Evolutionary conservation across 2,113 vertebrate species (phyloP).

Genomic region (Amblyopsis rosae): DNA sequence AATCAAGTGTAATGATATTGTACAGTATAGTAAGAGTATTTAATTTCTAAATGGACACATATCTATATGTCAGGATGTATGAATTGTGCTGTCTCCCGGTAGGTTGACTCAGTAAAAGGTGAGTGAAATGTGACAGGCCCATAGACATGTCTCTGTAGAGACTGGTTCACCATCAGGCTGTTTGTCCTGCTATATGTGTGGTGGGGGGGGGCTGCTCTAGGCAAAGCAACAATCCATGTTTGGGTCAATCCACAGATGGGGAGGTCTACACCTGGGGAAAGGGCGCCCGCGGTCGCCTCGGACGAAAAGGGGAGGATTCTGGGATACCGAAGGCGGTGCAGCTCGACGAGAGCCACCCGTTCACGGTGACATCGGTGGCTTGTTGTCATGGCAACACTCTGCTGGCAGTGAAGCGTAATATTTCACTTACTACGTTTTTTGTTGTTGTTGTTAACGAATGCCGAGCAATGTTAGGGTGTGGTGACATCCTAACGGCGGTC

Average conservation of each 20-base stretch:
- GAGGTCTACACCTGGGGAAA: conserved; percentile 98
- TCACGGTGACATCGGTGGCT: conserved; percentile 89
- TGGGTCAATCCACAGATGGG: conserved; percentile 74
- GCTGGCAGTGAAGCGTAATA: conserved; percentile 93
- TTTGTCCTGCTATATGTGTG: conserved; percentile 4
- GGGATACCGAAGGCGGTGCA: conserved; percentile 85
- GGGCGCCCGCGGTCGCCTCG: conserved; percentile 92
- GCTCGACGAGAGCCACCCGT: conserved; percentile 88
- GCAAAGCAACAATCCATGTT: no score
- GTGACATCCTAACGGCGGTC: conserved; percentile 30
- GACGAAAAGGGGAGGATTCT: conserved; percentile 90
- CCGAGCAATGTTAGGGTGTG: conserved; percentile 40
- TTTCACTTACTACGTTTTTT: conserved; percentile 56
- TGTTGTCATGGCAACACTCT: conserved; percentile 98
- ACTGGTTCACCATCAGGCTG: neutral
- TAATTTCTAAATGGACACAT: no score
- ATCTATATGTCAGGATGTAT: no score
- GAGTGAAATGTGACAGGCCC: no score
- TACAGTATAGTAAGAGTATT: no score
- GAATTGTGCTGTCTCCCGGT: no score
- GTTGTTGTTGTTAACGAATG: conserved; percentile 41
- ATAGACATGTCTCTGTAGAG: no score
- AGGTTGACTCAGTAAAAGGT: no score
- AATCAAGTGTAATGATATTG: neutral
- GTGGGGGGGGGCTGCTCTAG: neutral